Evolutionary conservation across 2,113 vertebrate genomes (phyloP).

Genomic region (Pedetes capensis): DNA sequence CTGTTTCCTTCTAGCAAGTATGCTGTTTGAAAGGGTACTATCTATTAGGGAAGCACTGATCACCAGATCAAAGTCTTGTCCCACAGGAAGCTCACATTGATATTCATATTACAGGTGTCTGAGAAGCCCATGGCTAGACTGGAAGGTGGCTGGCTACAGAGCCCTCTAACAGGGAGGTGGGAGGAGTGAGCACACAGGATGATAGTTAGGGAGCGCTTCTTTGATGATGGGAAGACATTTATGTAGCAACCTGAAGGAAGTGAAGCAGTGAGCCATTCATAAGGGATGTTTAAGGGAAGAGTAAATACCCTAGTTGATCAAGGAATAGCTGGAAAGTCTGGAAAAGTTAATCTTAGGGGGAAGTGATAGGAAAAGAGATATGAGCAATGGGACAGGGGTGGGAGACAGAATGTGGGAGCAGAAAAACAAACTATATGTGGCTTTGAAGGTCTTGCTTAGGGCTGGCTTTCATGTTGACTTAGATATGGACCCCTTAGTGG

Average conservation of each 20-base stretch:
- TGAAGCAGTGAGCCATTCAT: neutral
- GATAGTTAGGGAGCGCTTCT: neutral
- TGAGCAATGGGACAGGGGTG: neutral
- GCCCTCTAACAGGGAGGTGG: no score
- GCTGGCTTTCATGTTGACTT: neutral
- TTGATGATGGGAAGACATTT: neutral
- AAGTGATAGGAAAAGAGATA: neutral
- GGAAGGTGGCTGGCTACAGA: no score
- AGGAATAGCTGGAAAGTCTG: neutral
- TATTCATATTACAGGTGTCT: no score
- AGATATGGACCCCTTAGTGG: no score
- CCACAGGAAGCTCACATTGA: no score
- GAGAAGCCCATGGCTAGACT: no score
- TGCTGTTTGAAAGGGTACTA: no score
- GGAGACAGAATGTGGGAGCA: neutral
- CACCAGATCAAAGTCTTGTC: no score
- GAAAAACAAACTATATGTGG: neutral
- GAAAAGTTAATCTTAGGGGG: neutral
- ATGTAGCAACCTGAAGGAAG: neutral
- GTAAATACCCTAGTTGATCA: neutral
- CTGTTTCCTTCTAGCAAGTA: no score
- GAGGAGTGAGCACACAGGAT: neutral
- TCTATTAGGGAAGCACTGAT: no score
- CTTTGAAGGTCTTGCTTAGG: neutral
- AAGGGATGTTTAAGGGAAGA: neutral